Evolutionary conservation across 2,888 invertebrate species (phyloP), one percentile per base, ranked within the genome.

Genomic region (Leptopilina drosophilae): DNA sequence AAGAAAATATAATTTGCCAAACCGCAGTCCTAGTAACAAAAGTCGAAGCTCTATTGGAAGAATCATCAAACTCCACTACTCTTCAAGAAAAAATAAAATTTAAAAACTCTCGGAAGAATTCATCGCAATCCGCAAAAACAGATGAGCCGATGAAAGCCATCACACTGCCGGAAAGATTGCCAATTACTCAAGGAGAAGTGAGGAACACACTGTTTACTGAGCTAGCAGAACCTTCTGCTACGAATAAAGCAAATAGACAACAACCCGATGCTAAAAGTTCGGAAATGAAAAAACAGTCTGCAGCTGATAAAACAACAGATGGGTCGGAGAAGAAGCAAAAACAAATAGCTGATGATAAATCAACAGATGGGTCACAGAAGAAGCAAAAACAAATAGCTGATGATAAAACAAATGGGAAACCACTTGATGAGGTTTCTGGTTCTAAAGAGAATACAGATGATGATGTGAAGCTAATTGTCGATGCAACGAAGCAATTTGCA

Each of bases 101-200:
- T 56, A 26, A n/a, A 67, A 2, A 53, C 1, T 62, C 80, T 49
- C 77, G 78, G 78, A 80, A 84, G 56, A 65, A 73, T 11, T 78
- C 76, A 53, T 49, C 76, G 56, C 79, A 83, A 81, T 83, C 84
- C 79, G 82, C 80, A 77, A 92, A 91, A 84, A 81, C 5, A 33
- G 56, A 73, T 33, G 56, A 56, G 20, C 33, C 73, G 0, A 73
- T 56, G 33, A 73, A 73, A 56, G 33, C 73, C 11, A 73, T 73
- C 9, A 33, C 26, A n/a, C 73, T 53, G 12, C 56, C 53, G 5
- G 33, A 77, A 8, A 65, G 65, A 64, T n/a, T 33, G 26, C 65
- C 53, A n/a, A 49, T 64, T 2, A 64, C 65, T 53, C 14, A 65
- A 8, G 64, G 49, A 65, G 11, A 76, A 12, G n/a, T 49, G 12